Evolutionary conservation across 1,140 invertebrate species (phyloP).

Genomic region (Lysiphlebus fabarum): DNA sequence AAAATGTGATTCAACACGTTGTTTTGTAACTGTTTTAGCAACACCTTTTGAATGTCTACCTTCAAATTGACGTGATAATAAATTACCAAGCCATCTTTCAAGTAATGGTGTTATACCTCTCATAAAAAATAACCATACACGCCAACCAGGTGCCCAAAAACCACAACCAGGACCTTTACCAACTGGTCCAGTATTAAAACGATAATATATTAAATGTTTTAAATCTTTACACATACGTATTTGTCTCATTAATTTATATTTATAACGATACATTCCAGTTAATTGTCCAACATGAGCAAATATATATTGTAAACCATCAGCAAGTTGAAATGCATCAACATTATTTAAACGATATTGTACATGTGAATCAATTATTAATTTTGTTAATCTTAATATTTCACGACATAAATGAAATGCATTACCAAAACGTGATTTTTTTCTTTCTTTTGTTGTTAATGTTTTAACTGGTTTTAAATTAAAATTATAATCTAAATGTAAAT

Average conservation of each 20-base stretch:
- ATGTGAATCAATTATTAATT: conserved; percentile 97
- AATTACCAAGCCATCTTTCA: conserved; percentile 97
- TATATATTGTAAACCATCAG: conserved; percentile 99
- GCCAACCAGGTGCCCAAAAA: conserved; percentile 98
- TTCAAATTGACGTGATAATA: conserved; percentile 97
- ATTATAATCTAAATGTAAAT: conserved; percentile 99
- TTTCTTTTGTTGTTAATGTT: conserved; percentile 97
- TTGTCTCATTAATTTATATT: conserved; percentile 99
- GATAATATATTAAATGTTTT: conserved; percentile 98
- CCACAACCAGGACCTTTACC: conserved; percentile 99
- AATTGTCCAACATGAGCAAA: conserved; percentile 99
- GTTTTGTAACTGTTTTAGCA: conserved; percentile 99
- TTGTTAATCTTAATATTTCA: conserved; percentile 96
- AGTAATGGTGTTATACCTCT: conserved; percentile 96
- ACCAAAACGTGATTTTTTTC: conserved; percentile 99
- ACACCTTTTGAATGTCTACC: conserved; percentile 98
- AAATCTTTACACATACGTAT: conserved; percentile 99
- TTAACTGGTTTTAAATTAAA: conserved; percentile 99
- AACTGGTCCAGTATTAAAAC: conserved; percentile 98
- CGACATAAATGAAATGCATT: conserved; percentile 99
- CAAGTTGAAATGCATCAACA: conserved; percentile 97
- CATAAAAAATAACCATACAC: conserved; percentile 99
- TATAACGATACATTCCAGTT: conserved; percentile 99
- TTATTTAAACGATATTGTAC: conserved; percentile 99
- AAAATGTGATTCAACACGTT: conserved; percentile 98